Percentiles rank a stretch among this genome's conserved stretches.
phyloP scores from a whole-genome alignment of 2,113 vertebrate species.

The human region GRCh38 chr1:208775001-208775500 shows the following conservation, averaged over 20 bases:
- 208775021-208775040: slow-evolving; percentile 25
- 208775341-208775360: neutral
- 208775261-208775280: neutral
- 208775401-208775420: slow-evolving; percentile 12
- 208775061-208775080: neutral
- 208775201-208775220: neutral
- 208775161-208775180: neutral
- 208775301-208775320: neutral
- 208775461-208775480: neutral
- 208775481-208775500: slow-evolving; percentile 12
- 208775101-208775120: neutral
- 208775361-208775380: neutral
- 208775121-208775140: neutral
- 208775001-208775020: slow-evolving; percentile 26
- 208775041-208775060: slow-evolving; percentile 26
- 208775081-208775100: neutral
- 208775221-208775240: neutral
- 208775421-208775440: slow-evolving; percentile 47
- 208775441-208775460: neutral
- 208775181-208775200: neutral
- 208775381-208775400: neutral
- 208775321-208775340: neutral
- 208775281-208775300: no score
- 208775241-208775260: neutral
- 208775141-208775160: neutral